Conservation (phyloP, 2,113 vertebrate species). For the Planiliza haematocheilus region DNA sequence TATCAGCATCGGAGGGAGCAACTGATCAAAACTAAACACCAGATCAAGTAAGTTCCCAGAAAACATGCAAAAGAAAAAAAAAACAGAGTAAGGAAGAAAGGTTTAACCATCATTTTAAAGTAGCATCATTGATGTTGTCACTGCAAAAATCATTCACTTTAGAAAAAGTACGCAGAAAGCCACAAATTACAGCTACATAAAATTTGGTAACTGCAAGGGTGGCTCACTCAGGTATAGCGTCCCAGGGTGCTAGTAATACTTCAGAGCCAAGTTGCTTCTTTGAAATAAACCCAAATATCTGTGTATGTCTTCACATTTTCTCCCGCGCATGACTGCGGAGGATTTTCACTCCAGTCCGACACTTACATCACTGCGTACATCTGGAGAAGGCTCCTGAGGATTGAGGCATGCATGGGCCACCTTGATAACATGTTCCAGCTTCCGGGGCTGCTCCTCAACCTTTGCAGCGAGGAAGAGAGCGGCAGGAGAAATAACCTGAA, state of each 20-base stretch:
- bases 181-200: too few relatives aligned
- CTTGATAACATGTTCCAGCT: conserved; percentile 96
- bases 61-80: conserved; percentile 2
- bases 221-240: background rate
- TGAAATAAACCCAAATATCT: background rate
- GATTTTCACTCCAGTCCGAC: background rate
- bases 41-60: background rate
- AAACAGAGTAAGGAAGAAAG: background rate
- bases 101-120: background rate
- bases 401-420: conserved; percentile 95
- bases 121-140: background rate
- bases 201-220: background rate
- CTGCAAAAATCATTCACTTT: background rate
- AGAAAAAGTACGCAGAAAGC: background rate
- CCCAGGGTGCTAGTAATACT: background rate
- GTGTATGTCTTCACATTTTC: background rate
- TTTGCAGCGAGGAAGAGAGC: conserved; percentile 96
- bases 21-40: conserved; percentile 15
- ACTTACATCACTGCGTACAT: conserved; percentile 93
- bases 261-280: background rate
- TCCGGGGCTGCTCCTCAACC: conserved; percentile 96
- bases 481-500: conserved; percentile 91
- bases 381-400: conserved; percentile 91
- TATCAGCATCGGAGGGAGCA: background rate
- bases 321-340: background rate